Conservation (phyloP, 2,113 vertebrate genomes). For the Tragelaphus buxtoni region DNA sequence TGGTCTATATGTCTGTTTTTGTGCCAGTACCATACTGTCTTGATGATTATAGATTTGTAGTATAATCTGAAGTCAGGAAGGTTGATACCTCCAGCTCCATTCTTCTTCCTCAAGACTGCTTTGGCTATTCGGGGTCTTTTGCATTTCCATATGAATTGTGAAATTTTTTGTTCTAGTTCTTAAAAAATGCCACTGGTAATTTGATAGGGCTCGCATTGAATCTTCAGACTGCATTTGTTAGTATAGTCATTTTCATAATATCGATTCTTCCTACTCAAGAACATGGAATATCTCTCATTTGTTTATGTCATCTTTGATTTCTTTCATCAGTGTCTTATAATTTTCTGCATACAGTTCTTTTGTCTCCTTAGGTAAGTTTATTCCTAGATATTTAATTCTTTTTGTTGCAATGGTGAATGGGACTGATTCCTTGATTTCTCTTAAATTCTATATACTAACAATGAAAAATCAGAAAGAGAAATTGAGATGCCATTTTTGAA, state of each 20-base stretch:
- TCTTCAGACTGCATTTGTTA: neutral
- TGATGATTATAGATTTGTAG: neutral
- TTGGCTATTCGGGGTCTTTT: neutral
- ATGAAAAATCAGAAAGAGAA: neutral
- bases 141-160: neutral
- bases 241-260: neutral
- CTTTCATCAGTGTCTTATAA: neutral
- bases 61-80: neutral
- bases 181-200: neutral
- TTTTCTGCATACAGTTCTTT: too few species aligned
- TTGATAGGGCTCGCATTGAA: neutral
- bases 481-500: neutral
- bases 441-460: neutral
- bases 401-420: neutral
- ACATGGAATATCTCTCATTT: neutral
- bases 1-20: neutral
- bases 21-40: neutral
- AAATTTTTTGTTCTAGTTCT: neutral
- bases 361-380: neutral
- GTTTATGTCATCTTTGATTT: neutral
- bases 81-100: neutral
- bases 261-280: neutral
- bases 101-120: neutral
- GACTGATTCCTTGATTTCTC: neutral
- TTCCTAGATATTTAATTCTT: neutral